These are phyloP conservation scores for Darevskia mixta DNA, from an alignment of 2,797 vertebrate genomes.

Conservation along the genomic window DNA sequence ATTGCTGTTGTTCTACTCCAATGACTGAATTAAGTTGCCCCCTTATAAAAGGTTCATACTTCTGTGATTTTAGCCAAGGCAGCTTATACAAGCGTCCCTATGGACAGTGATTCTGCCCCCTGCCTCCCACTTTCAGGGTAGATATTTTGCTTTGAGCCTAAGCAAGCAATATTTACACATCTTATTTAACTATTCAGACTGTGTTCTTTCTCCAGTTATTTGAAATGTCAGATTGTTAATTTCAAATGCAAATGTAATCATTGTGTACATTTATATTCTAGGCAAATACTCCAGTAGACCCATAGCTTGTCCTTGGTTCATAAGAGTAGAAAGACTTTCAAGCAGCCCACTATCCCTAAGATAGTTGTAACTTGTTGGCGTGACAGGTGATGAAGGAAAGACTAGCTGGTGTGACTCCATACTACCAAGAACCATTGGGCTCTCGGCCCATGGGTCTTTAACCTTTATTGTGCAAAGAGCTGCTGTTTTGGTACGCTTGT, in stretches of 20 bases:
- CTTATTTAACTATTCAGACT: slow-evolving; percentile 30
- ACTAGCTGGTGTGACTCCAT: neutral
- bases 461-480: neutral
- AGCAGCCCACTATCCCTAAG: neutral
- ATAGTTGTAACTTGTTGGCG: slow-evolving; percentile 2
- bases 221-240: slow-evolving; percentile 17
- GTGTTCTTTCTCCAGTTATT: slow-evolving; percentile 24
- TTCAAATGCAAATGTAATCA: slow-evolving; percentile 18
- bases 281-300: neutral
- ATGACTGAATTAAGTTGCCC: slow-evolving; percentile 81
- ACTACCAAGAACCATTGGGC: neutral
- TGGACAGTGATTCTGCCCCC: slow-evolving; percentile 53
- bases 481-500: neutral
- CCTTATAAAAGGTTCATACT: slow-evolving; percentile 68
- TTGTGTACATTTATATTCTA: neutral
- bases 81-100: slow-evolving; percentile 43
- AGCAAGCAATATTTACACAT: slow-evolving; percentile 45
- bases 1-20: slow-evolving; percentile 88
- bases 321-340: accelerated
- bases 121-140: neutral
- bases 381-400: neutral
- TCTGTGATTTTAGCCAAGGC: slow-evolving; percentile 63
- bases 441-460: neutral
- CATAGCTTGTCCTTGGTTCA: neutral
- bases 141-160: slow-evolving; percentile 51